Evolutionary conservation across 2,888 invertebrate genomes (phyloP).

Genomic region (Brenthis ino): DNA sequence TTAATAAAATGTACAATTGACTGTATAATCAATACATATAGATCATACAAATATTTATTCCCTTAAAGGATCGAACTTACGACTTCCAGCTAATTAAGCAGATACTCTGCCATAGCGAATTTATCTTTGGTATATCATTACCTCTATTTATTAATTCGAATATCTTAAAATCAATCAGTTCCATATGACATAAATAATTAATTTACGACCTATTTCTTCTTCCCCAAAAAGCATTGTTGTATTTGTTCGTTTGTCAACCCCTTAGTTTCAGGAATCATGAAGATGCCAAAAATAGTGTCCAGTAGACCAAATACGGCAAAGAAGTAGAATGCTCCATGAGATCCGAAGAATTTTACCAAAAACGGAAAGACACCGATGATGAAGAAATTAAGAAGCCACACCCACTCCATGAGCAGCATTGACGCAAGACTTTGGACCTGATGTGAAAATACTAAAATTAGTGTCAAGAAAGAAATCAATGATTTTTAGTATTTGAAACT

Average conservation of each 20-base stretch:
- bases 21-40: too few relatives aligned
- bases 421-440: constrained; percentile 72
- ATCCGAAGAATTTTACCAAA: constrained; percentile 54
- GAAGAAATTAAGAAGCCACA: constrained; percentile 71
- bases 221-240: constrained; percentile 49
- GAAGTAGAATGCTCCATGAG: constrained; percentile 65
- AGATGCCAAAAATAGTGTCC: constrained; percentile 54
- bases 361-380: constrained; percentile 67
- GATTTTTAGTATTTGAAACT: neutral
- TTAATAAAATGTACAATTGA: too few relatives aligned
- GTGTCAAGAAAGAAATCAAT: neutral
- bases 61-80: too few relatives aligned
- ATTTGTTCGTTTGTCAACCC: constrained; percentile 69
- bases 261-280: constrained; percentile 75
- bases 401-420: constrained; percentile 66
- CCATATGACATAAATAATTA: too few relatives aligned
- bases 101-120: too few relatives aligned
- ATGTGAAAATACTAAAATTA: constrained; percentile 22
- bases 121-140: too few relatives aligned
- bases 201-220: constrained; percentile 29
- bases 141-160: too few relatives aligned
- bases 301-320: constrained; percentile 57
- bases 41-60: too few relatives aligned
- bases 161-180: too few relatives aligned
- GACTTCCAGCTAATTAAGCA: too few relatives aligned